These are phyloP conservation scores for Coremacera marginata DNA, from an alignment of 2,888 invertebrate species.

Conservation along the genomic window DNA sequence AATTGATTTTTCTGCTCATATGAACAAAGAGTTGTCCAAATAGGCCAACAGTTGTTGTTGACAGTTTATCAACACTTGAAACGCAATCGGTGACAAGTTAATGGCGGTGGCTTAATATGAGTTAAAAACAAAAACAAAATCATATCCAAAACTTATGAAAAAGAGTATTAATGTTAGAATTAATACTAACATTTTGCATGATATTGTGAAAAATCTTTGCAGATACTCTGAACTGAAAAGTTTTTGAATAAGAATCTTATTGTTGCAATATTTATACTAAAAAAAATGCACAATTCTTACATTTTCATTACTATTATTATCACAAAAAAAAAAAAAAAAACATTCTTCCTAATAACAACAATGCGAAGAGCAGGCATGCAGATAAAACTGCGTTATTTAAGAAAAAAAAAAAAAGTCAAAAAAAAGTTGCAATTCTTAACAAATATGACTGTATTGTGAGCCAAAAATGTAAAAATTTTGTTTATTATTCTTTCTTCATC, in stretches of 20 bases:
- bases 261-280: not conserved
- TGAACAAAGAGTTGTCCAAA: not conserved
- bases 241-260: too few species aligned
- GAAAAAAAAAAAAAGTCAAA: too few species aligned
- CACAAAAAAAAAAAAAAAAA: not conserved
- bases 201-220: too few species aligned
- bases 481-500: constrained; percentile 16
- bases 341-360: not conserved
- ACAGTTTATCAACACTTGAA: too few species aligned
- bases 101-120: too few species aligned
- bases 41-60: too few species aligned
- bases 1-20: not conserved
- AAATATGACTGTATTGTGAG: constrained; percentile 18
- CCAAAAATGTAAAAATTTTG: constrained; percentile 29
- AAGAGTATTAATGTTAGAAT: too few species aligned
- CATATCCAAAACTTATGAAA: too few species aligned
- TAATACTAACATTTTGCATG: too few species aligned
- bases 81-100: too few species aligned
- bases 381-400: constrained; percentile 10
- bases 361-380: constrained; percentile 12
- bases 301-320: not conserved
- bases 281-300: not conserved
- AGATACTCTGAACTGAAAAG: too few species aligned
- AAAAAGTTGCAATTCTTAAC: constrained; percentile 18
- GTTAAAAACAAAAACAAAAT: too few species aligned